Evolutionary conservation across 2,888 invertebrate species (phyloP).

Genomic region (Acrocyrtus sp.): DNA sequence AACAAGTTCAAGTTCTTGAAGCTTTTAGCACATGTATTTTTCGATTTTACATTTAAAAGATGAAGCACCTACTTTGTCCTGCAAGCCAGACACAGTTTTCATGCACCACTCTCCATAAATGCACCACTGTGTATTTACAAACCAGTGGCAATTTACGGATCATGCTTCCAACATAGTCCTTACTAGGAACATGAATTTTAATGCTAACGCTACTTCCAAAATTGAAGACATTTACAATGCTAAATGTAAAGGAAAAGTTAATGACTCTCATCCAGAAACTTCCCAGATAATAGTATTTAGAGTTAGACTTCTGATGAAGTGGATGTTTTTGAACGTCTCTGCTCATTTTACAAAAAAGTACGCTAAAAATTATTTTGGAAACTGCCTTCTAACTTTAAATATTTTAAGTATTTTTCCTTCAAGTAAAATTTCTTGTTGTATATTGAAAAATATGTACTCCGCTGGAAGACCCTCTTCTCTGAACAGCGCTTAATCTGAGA

Average conservation of each 20-base stretch:
- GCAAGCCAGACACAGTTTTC: constrained; percentile 37
- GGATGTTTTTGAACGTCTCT: no score
- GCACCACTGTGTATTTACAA: constrained; percentile 55
- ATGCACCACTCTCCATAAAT: constrained; percentile 34
- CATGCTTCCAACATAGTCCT: constrained; percentile 49
- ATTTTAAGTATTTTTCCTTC: no score
- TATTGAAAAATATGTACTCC: no score
- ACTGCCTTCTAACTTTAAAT: no score
- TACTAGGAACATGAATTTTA: constrained; percentile 50
- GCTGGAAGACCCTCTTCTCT: no score
- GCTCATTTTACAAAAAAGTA: constrained; percentile 12
- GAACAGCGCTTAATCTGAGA: constrained; percentile 42
- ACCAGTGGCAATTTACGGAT: constrained; percentile 56
- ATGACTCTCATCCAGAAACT: constrained; percentile 54
- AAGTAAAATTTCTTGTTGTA: no score
- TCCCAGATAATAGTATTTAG: constrained; percentile 44
- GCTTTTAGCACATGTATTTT: no score
- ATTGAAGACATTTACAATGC: constrained; percentile 52
- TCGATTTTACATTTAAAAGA: not conserved
- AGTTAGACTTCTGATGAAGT: no score
- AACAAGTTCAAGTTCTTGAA: not conserved
- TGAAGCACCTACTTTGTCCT: constrained; percentile 39
- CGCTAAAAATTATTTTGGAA: not conserved
- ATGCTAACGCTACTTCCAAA: constrained; percentile 48
- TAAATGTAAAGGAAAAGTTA: constrained; percentile 53